Evolutionary conservation across 2,888 invertebrate species (phyloP), one percentile per base, ranked within the genome.

Genomic region (Nomada goodeniana): DNA sequence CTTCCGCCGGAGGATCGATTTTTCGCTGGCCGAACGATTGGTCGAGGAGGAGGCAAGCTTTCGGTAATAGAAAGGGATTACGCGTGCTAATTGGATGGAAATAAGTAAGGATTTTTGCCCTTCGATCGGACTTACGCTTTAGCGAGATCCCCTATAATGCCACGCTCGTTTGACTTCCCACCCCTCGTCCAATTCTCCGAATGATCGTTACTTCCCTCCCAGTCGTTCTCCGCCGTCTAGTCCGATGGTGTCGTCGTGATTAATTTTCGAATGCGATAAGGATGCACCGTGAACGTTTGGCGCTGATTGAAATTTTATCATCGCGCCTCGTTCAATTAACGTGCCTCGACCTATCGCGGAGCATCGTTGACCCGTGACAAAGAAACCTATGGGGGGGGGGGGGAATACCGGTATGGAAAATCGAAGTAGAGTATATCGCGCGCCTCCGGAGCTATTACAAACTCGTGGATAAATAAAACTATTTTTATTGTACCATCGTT

Each of bases 61-160:
- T 73, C 50, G 76, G 64, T 76, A 81, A 82, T 82, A 68, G 82
- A 76, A 76, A 76, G 82, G 82, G 82, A 82, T 82, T 82, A 82
- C 68, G 53, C 55, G 71, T 53, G 76, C 76, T 82, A 82, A 82
- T 82, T 82, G 82, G 82, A 82, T 81, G 82, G 82, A 76, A 82
- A 82, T 82, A 53, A 47, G 82, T 26, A 60, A 72, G 76, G 82
- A 82, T 76, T 76, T 76, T 82, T 82, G 50, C 57, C 71, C 65
- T 55, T 29, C 67, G 64, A 60, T 68, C 18, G 76, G 82, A 76
- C 81, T 82, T 74, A 64, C 60, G 55, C 59, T 63, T 26, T 57
- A 65, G 69, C 73, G 55, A 11, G 55, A 77, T 60, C 55, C 55
- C 5, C 23, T 52, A 47, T 67, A 53, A 72, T 60, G 20, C 36